Evolutionary conservation across 64 coral and sea anemone species (phyloP).

Genomic region (Actinia equina): DNA sequence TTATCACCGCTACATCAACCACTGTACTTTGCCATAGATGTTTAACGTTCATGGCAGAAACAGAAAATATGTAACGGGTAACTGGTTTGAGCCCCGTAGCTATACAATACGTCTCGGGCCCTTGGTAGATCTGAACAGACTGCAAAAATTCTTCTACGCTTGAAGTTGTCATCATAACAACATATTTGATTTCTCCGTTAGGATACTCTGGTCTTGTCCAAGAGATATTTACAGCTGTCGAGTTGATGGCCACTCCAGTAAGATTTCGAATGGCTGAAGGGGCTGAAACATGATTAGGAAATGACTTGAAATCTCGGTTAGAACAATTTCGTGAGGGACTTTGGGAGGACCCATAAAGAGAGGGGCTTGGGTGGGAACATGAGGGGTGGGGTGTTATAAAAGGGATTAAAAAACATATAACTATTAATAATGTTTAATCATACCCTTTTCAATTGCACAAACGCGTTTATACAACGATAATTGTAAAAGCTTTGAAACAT

Average conservation of each 20-base stretch:
- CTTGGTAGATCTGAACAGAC: neutral
- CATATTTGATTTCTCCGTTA: slow-evolving; percentile 73
- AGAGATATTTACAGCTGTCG: slow-evolving; percentile 14
- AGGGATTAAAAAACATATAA: too few species aligned
- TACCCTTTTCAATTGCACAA: too few species aligned
- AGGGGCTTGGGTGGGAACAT: too few species aligned
- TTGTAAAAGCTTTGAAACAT: too few species aligned
- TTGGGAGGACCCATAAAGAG: too few species aligned
- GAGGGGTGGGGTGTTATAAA: too few species aligned
- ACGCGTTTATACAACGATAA: too few species aligned
- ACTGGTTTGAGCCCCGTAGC: neutral
- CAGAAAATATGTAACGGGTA: slow-evolving; percentile 23
- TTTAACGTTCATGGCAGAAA: slow-evolving; percentile 18
- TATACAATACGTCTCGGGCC: neutral
- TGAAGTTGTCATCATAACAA: neutral
- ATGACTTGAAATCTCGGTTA: neutral
- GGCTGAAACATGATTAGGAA: slow-evolving; percentile 8
- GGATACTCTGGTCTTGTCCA: slow-evolving; percentile 43
- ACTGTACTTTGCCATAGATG: slow-evolving; percentile 16
- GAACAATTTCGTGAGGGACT: too few species aligned
- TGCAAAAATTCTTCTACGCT: neutral
- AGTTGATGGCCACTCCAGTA: slow-evolving; percentile 28
- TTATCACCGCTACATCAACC: slow-evolving; percentile 11
- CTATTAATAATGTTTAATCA: too few species aligned
- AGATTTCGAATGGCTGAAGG: slow-evolving; percentile 60